A percentile compares a stretch with the other conserved stretches of the same genome.
Evolutionary conservation across 2,888 invertebrate genomes (phyloP).

Genomic region (Lasioglossum morio): DNA sequence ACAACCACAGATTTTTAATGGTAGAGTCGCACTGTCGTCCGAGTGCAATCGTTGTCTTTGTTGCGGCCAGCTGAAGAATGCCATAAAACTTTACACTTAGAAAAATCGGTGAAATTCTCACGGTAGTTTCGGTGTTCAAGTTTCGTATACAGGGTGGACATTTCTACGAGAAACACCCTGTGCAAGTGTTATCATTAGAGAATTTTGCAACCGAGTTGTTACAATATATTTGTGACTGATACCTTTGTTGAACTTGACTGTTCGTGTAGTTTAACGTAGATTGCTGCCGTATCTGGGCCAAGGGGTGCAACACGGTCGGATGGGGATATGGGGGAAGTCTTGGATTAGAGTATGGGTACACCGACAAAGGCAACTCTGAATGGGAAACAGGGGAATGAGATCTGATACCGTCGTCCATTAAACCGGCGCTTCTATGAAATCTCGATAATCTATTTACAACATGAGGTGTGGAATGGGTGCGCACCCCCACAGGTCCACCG

Average conservation of each 20-base stretch:
- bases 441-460: conserved; percentile 97
- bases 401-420: conserved; percentile 89
- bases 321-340: conserved; percentile 96
- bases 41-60: conserved; percentile 88
- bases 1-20: conserved; percentile 91
- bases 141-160: neutral
- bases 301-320: conserved; percentile 91
- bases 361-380: conserved; percentile 83
- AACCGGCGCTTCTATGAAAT: conserved; percentile 98
- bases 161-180: no score
- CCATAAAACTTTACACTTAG: neutral
- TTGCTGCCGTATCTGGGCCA: conserved; percentile 94
- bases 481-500: conserved; percentile 95
- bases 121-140: neutral
- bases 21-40: conserved; percentile 89
- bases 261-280: conserved; percentile 82
- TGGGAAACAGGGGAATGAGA: conserved; percentile 89
- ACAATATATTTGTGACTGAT: neutral
- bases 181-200: neutral
- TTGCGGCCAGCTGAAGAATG: conserved; percentile 74
- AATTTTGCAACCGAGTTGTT: neutral
- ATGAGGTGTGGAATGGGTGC: conserved; percentile 97
- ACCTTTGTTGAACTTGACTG: conserved; percentile 81
- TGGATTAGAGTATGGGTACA: conserved; percentile 92
- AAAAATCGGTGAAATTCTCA: neutral